Conservation (phyloP, 2,113 vertebrate genomes). For the Orthochromis indermauri region DNA sequence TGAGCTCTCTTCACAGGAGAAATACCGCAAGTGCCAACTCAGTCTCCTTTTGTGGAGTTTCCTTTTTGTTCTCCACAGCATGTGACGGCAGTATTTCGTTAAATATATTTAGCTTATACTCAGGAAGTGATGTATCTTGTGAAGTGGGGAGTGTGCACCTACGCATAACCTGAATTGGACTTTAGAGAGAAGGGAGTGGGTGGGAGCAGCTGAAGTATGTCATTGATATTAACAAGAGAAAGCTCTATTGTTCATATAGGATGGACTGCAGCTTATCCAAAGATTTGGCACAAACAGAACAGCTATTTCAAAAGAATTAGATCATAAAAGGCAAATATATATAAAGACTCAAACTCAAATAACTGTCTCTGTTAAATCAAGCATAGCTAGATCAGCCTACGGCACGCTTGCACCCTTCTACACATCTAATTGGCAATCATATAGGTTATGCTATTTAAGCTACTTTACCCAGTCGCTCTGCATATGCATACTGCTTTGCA, state of each 20-base stretch:
- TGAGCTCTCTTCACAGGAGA: constrained; percentile 30
- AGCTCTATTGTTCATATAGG: not conserved
- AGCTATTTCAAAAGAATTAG: not conserved
- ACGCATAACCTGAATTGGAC: not conserved
- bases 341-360: not conserved
- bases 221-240: constrained; percentile 1
- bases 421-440: not conserved
- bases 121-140: constrained; percentile 6
- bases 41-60: not conserved
- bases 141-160: not conserved
- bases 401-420: not conserved
- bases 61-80: not conserved
- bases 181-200: not conserved
- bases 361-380: not conserved
- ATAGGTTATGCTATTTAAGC: not conserved
- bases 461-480: not conserved
- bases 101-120: not conserved
- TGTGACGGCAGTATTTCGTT: constrained; percentile 1
- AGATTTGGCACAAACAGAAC: not conserved
- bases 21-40: constrained; percentile 19
- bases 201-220: constrained; percentile 6
- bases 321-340: not conserved
- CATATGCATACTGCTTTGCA: not conserved
- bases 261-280: not conserved
- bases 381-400: not conserved